A percentile compares a stretch with the other conserved stretches of the same genome.
phyloP scores from a whole-genome alignment of 1,140 invertebrate genomes.

The Varroa destructor region DNA sequence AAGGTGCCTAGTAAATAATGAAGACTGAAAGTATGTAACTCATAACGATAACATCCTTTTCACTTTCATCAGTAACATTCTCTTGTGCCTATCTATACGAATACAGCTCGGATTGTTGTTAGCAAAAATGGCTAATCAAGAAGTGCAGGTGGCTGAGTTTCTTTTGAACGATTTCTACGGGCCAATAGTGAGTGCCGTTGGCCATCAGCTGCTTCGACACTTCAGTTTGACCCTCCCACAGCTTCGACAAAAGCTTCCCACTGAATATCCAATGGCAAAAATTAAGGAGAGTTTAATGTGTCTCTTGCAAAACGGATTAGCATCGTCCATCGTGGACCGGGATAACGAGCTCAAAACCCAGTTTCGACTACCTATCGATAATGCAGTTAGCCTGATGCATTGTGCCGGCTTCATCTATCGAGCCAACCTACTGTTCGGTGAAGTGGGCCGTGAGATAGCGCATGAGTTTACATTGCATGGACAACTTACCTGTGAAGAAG shows the following conservation, averaged over 20 bases:
- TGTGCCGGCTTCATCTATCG: conserved; percentile 18
- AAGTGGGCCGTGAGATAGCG: conserved; percentile 17
- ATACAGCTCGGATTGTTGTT: not conserved
- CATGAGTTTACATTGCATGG: conserved; percentile 19
- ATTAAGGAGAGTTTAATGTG: conserved; percentile 25
- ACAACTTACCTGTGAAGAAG: not conserved
- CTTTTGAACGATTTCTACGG: conserved; percentile 24
- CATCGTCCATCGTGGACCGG: not conserved
- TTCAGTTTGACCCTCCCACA: conserved; percentile 25
- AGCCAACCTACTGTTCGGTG: conserved; percentile 8
- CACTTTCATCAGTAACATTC: no score
- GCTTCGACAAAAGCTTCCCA: not conserved
- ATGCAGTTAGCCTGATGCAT: conserved; percentile 10
- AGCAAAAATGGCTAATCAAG: not conserved
- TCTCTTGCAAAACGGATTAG: conserved; percentile 11
- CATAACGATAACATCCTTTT: no score
- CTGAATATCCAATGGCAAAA: not conserved
- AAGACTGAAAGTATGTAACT: no score
- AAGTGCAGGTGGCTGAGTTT: conserved; percentile 2
- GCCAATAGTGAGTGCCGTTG: conserved; percentile 19
- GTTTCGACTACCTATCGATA: conserved; percentile 7
- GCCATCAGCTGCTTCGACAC: conserved; percentile 16
- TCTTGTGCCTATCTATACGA: no score
- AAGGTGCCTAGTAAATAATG: no score
- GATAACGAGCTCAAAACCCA: conserved; percentile 6